These are phyloP conservation scores for Oreochromis mossambicus DNA, from an alignment of 2,797 vertebrate species.

Conservation along the genomic window DNA sequence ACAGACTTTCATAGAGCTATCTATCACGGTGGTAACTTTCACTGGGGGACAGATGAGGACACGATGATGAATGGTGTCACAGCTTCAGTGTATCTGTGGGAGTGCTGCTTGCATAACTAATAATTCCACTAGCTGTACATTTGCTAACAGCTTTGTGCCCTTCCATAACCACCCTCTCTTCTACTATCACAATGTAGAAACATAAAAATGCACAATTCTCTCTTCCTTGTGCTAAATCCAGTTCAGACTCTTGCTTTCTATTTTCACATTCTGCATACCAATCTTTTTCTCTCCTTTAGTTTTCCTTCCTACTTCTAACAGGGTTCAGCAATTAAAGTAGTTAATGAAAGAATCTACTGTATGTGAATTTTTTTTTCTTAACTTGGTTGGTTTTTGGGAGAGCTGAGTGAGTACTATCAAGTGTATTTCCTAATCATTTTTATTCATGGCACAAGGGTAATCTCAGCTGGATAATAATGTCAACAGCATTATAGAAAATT, in stretches of 20 bases:
- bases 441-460: neutral
- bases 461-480: neutral
- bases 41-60: neutral
- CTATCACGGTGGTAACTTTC: neutral
- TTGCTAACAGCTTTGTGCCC: neutral
- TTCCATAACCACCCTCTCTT: neutral
- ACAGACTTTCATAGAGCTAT: neutral
- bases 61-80: slow-evolving; percentile 8
- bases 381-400: neutral
- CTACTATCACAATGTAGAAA: neutral
- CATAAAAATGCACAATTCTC: neutral
- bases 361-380: neutral
- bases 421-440: neutral
- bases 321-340: neutral
- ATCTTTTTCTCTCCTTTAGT: neutral
- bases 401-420: neutral
- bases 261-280: neutral
- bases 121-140: neutral
- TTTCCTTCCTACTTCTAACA: neutral
- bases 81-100: neutral
- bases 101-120: neutral
- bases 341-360: neutral
- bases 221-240: neutral
- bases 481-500: neutral
- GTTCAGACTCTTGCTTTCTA: neutral